Evolutionary conservation across 37 sponge, comb jelly and placozoan species (phyloP).

Genomic region (Ianthella basta): DNA sequence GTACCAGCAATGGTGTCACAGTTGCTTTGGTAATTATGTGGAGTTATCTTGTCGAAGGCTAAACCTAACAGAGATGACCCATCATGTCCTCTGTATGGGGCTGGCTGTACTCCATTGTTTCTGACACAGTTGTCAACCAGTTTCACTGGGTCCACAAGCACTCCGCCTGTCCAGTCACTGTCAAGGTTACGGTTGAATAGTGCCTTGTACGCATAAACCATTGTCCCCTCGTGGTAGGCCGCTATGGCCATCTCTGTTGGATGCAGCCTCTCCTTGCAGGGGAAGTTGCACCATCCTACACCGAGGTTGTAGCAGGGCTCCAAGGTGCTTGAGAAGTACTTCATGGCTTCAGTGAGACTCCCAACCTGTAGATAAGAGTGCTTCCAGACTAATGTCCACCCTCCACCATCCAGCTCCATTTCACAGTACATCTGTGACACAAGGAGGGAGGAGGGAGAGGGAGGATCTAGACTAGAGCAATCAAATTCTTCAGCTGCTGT

Average conservation of each 20-base stretch:
- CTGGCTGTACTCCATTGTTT: not conserved
- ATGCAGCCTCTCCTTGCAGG: not conserved
- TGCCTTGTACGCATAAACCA: conserved; percentile 17
- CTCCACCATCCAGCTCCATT: too few species aligned
- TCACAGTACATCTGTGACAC: too few species aligned
- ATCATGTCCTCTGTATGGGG: not conserved
- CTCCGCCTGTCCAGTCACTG: not conserved
- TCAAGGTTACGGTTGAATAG: conserved; percentile 7
- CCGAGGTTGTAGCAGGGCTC: too few species aligned
- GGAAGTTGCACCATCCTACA: too few species aligned
- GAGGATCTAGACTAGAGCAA: too few species aligned
- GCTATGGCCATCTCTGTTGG: conserved; percentile 12
- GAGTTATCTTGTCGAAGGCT: not conserved
- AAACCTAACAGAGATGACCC: conserved; percentile 1
- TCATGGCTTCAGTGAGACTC: too few species aligned
- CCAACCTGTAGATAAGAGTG: too few species aligned
- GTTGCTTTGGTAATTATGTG: not conserved
- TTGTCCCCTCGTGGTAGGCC: conserved; percentile 22
- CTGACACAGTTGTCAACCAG: not conserved
- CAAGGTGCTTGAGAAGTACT: too few species aligned
- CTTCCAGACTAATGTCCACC: too few species aligned
- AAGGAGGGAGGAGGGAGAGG: too few species aligned
- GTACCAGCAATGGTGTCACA: conserved; percentile 1
- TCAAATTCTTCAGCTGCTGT: too few species aligned
- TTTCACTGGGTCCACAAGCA: not conserved